Evolutionary conservation across 2,797 vertebrate genomes (phyloP), one percentile per base, ranked within the genome.

Genomic region (Urosaurus nigricauda): DNA sequence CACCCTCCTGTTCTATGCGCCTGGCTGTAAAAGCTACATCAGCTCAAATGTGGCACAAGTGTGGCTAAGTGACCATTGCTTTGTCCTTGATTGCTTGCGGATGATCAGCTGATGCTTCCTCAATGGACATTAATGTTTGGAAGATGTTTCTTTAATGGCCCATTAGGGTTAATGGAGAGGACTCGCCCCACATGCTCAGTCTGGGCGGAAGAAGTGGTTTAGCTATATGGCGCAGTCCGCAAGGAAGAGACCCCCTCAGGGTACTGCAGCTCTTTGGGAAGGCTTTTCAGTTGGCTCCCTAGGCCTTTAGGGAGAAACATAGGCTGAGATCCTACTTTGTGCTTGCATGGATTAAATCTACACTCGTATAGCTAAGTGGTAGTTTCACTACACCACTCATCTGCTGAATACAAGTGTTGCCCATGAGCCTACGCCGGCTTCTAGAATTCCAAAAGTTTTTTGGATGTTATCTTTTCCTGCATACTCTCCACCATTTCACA

Each of bases 131-230:
- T 84, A 84, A 84, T 65, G 74, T 43, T 19, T 17, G 17, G 26
- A 56, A 84, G 82, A 79, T n/a, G 16, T 11, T 53, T 84, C 63
- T 79, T 58, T 79, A 88, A 88, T 88, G 82, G 82, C 12, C 74
- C 74, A 84, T 88, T 84, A 84, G 14, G 6, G 47, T 32, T 79
- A 70, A 84, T 88, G 83, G 58, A 63, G 29, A 21, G 80, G 87
- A 68, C 60, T 19, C 2, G 2, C 32, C 58, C 85, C 29, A 19
- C 47, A 14, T 14, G 1, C 58, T 78, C 35, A 29, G 29, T 17
- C 13, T 5, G 17, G 21, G 60, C 0, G 51, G 24, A 21, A n/a
- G 47, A n/a, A 0, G 12, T 9, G 37, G 35, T 5, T 43, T 8
- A 32, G 60, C 51, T 35, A 75, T 63, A 19, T 9, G 3, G 24